Percentiles rank a stretch among this genome's conserved stretches.
phyloP scores from a whole-genome alignment of 2,888 invertebrate genomes.

The Liodrosophila aerea region DNA sequence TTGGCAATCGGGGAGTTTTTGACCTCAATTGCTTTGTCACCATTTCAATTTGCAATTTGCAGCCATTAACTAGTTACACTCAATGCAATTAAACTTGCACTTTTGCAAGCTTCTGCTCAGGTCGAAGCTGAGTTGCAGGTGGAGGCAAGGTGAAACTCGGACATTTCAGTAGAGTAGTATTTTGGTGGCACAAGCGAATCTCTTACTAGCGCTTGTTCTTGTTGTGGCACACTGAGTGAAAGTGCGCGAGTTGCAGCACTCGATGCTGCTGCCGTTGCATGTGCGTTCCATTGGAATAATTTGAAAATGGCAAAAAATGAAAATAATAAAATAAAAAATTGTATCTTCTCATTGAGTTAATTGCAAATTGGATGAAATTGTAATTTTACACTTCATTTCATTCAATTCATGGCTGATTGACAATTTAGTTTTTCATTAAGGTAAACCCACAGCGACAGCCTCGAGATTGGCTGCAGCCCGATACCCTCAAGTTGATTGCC shows the following conservation, averaged over 20 bases:
- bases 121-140: slow-evolving; percentile 8
- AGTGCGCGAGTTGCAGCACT: slow-evolving; percentile 43
- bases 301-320: slow-evolving; percentile 60
- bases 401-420: slow-evolving; percentile 81
- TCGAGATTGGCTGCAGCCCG: not conserved
- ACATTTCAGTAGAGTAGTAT: not conserved
- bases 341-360: slow-evolving; percentile 78
- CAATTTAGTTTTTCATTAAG: slow-evolving; percentile 81
- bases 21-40: slow-evolving; percentile 78
- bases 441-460: slow-evolving; percentile 24
- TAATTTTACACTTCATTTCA: slow-evolving; percentile 81
- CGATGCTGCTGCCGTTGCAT: slow-evolving; percentile 41
- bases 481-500: too few species aligned
- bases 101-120: slow-evolving; percentile 28
- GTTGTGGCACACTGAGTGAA: slow-evolving; percentile 43
- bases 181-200: too few species aligned
- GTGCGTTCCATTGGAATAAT: slow-evolving; percentile 77
- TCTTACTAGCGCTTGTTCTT: slow-evolving; percentile 7
- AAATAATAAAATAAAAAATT: slow-evolving; percentile 36
- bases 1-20: slow-evolving; percentile 69
- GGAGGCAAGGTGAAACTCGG: slow-evolving; percentile 5
- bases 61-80: slow-evolving; percentile 76
- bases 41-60: slow-evolving; percentile 76
- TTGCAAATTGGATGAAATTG: slow-evolving; percentile 82
- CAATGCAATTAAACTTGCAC: slow-evolving; percentile 76